phyloP scores from a whole-genome alignment of 2,888 invertebrate genomes.

The Harpalus rufipes region DNA sequence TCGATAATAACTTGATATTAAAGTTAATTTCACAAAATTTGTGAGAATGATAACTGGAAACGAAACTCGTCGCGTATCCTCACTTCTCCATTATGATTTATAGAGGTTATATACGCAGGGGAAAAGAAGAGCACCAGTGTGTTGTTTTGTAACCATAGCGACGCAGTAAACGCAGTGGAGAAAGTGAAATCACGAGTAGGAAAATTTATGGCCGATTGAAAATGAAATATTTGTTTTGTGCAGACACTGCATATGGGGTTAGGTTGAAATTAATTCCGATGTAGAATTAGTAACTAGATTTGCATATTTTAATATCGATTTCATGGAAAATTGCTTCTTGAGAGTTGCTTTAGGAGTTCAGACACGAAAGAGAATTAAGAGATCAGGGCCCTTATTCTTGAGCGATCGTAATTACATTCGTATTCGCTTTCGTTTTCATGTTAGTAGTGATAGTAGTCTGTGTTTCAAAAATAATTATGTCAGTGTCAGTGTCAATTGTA shows the following conservation, averaged over 20 bases:
- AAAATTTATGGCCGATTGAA: constrained; percentile 20
- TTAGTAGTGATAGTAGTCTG: no score
- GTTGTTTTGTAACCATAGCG: constrained; percentile 16
- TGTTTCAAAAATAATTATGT: no score
- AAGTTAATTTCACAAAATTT: constrained; percentile 61
- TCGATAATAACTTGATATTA: constrained; percentile 61
- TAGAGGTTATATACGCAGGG: not conserved
- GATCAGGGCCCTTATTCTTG: no score
- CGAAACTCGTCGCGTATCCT: constrained; percentile 8
- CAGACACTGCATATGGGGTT: constrained; percentile 8
- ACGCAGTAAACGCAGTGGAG: constrained; percentile 12
- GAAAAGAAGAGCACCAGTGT: not conserved
- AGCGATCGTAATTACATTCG: no score
- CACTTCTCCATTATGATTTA: constrained; percentile 47
- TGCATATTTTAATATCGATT: not conserved
- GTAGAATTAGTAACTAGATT: constrained; percentile 3
- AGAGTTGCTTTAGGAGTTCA: not conserved
- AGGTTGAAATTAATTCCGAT: constrained; percentile 5
- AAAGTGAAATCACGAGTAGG: constrained; percentile 17
- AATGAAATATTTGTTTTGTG: constrained; percentile 35
- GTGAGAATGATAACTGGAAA: constrained; percentile 55
- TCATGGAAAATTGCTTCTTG: not conserved
- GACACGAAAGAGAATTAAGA: not conserved
- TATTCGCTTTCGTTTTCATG: no score
- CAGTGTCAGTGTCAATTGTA: no score